Evolutionary conservation across 2,888 invertebrate species (phyloP).

Genomic region (Loripinus fragilis): DNA sequence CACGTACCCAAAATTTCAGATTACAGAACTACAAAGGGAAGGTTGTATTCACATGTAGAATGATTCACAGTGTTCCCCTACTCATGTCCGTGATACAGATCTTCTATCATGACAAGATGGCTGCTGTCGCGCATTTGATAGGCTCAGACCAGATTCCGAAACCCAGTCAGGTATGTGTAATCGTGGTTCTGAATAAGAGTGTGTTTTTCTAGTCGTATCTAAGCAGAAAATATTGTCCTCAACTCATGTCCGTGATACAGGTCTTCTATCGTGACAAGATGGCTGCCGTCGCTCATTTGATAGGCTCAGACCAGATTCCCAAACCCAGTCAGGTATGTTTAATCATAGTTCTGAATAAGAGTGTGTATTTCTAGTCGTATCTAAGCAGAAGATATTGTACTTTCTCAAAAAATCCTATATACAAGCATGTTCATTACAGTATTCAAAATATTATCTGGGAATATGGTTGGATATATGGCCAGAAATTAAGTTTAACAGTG

Average conservation of each 20-base stretch:
- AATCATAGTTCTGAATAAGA: too few species aligned
- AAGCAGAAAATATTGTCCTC: too few species aligned
- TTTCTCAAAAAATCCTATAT: too few species aligned
- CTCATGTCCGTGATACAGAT: slow-evolving; percentile 84
- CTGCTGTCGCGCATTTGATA: slow-evolving; percentile 84
- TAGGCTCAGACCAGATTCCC: slow-evolving; percentile 84
- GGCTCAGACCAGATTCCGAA: slow-evolving; percentile 84
- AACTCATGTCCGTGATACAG: slow-evolving; percentile 84
- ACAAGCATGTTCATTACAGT: too few species aligned
- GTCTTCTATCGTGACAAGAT: slow-evolving; percentile 83
- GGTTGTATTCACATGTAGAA: slow-evolving; percentile 83
- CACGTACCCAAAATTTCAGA: slow-evolving; percentile 70
- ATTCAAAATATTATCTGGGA: too few species aligned
- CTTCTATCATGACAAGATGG: slow-evolving; percentile 82
- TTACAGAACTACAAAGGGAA: slow-evolving; percentile 73
- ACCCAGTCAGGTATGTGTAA: slow-evolving; percentile 64
- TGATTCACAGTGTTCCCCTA: slow-evolving; percentile 84
- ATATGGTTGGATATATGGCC: too few species aligned
- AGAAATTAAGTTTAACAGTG: too few species aligned
- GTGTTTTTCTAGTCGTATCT: too few species aligned
- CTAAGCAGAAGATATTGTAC: too few species aligned
- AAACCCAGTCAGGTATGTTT: slow-evolving; percentile 67
- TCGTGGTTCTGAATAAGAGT: too few species aligned
- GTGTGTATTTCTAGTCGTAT: too few species aligned
- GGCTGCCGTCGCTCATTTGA: slow-evolving; percentile 84